Conservation (phyloP, 2,113 vertebrate species). For the Rhineura floridana region DNA sequence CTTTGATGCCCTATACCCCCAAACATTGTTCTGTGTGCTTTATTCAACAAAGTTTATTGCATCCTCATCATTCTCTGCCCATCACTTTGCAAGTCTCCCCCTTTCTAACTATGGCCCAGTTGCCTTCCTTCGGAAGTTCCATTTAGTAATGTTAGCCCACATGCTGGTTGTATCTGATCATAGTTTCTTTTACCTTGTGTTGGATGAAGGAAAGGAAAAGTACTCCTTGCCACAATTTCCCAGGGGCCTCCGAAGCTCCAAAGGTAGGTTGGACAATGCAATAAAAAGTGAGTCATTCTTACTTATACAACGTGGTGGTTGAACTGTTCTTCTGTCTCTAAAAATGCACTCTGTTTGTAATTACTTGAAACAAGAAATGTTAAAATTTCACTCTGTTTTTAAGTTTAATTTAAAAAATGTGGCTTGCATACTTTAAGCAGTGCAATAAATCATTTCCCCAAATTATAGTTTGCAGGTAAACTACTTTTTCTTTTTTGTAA, state of each 20-base stretch:
- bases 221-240: not conserved
- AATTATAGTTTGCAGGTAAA: slow-evolving; percentile 34
- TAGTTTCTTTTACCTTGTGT: not conserved
- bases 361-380: slow-evolving; percentile 36
- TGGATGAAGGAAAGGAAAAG: not conserved
- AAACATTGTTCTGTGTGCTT: too few relatives aligned
- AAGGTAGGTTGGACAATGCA: not conserved
- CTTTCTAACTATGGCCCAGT: not conserved
- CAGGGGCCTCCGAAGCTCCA: not conserved
- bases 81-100: not conserved
- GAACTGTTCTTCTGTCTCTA: slow-evolving; percentile 26
- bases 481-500: slow-evolving; percentile 20
- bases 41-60: not conserved
- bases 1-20: not conserved
- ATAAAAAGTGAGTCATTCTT: not conserved
- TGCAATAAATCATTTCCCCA: slow-evolving; percentile 46
- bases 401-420: slow-evolving; percentile 49
- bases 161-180: not conserved
- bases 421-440: slow-evolving; percentile 44
- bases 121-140: not conserved
- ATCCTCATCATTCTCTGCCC: not conserved
- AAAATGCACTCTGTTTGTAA: slow-evolving; percentile 35
- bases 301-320: slow-evolving; percentile 5
- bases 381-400: slow-evolving; percentile 34
- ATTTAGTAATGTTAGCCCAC: not conserved